phyloP scores from a whole-genome alignment of 2,888 invertebrate species.

The Hoplodrina blanda region DNA sequence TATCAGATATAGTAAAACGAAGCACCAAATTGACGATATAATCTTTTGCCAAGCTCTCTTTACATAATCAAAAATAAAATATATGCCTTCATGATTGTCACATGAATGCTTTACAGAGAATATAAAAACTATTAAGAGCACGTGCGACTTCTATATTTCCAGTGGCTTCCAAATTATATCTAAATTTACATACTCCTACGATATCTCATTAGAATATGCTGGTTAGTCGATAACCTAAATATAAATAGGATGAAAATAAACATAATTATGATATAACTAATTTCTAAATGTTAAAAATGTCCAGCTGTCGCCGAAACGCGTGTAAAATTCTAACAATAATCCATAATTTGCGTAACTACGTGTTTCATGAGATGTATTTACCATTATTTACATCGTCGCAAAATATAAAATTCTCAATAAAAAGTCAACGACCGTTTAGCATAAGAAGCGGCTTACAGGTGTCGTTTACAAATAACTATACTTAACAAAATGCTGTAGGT shows the following conservation, averaged over 20 bases:
- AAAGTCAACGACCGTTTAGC: constrained; percentile 58
- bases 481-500: constrained; percentile 77
- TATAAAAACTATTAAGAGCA: constrained; percentile 65
- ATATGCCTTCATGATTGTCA: constrained; percentile 66
- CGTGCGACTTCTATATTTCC: constrained; percentile 63
- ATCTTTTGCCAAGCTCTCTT: constrained; percentile 87
- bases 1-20: constrained; percentile 86
- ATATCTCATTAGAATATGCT: constrained; percentile 76
- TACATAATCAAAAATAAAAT: constrained; percentile 77
- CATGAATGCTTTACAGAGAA: constrained; percentile 59
- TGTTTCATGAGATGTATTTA: constrained; percentile 60
- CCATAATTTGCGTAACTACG: constrained; percentile 55
- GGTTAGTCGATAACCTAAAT: constrained; percentile 80
- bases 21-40: constrained; percentile 89
- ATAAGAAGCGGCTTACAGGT: constrained; percentile 71
- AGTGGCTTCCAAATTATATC: constrained; percentile 66
- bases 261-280: constrained; percentile 70
- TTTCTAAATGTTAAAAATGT: constrained; percentile 76
- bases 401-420: constrained; percentile 73
- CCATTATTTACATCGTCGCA: constrained; percentile 77
- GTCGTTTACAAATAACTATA: constrained; percentile 71
- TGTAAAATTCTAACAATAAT: constrained; percentile 59
- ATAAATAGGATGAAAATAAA: constrained; percentile 82
- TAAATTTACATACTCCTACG: constrained; percentile 67
- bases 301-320: constrained; percentile 61